phyloP scores from a whole-genome alignment of 2,888 invertebrate genomes.

The Phasia obesa region DNA sequence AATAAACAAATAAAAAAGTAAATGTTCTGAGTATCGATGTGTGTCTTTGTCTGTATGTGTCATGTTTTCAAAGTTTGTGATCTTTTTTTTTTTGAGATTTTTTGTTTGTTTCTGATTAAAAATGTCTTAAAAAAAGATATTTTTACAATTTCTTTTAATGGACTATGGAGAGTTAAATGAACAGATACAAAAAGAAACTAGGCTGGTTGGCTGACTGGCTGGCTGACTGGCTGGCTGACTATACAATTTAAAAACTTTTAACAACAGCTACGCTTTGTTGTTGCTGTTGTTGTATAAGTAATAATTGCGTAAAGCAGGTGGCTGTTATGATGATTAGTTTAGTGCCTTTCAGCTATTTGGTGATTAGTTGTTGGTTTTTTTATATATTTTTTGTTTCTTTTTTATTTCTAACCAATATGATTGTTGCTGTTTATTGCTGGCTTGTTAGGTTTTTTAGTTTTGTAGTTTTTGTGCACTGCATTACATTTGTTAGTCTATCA shows the following conservation, averaged over 20 bases:
- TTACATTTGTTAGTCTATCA: slow-evolving; percentile 41
- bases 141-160: slow-evolving; percentile 44
- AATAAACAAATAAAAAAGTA: slow-evolving; percentile 46
- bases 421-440: slow-evolving; percentile 29
- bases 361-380: slow-evolving; percentile 62
- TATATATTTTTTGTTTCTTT: neutral
- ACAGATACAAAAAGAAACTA: slow-evolving; percentile 48
- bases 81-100: slow-evolving; percentile 56
- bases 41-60: slow-evolving; percentile 63
- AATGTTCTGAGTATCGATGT: slow-evolving; percentile 41
- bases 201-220: slow-evolving; percentile 38
- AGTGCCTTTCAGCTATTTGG: slow-evolving; percentile 69
- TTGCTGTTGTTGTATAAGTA: slow-evolving; percentile 61
- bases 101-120: slow-evolving; percentile 46
- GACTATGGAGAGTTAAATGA: slow-evolving; percentile 27
- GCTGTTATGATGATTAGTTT: slow-evolving; percentile 71
- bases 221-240: neutral
- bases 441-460: slow-evolving; percentile 18
- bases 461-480: slow-evolving; percentile 14
- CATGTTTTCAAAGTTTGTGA: slow-evolving; percentile 64
- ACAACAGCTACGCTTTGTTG: slow-evolving; percentile 14
- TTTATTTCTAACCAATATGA: slow-evolving; percentile 22
- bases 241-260: slow-evolving; percentile 6
- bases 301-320: slow-evolving; percentile 76
- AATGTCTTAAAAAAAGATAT: slow-evolving; percentile 43